These are phyloP conservation scores for Aradophagus sp. DNA, from an alignment of 1,140 invertebrate species.

Conservation along the genomic window DNA sequence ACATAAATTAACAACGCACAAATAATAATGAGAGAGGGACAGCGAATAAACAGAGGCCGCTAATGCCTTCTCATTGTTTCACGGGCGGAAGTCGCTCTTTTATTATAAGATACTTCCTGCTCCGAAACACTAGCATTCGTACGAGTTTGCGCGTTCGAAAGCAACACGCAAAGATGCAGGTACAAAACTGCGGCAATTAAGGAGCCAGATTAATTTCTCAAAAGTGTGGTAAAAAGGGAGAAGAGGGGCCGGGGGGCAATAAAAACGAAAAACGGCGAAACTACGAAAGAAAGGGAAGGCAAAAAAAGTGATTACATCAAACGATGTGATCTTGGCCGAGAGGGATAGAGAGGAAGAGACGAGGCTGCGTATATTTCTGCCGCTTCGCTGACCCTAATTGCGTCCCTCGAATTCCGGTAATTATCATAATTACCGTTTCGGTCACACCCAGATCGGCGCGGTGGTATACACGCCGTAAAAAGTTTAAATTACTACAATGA, in stretches of 20 bases:
- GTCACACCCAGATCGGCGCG: conserved; percentile 57
- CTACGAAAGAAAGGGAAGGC: conserved; percentile 37
- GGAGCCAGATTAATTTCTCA: conserved; percentile 44
- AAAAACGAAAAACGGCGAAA: conserved; percentile 18
- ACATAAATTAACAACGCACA: conserved; percentile 46
- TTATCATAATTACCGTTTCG: conserved; percentile 71
- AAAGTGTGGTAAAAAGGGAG: conserved; percentile 30
- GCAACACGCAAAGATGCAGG: conserved; percentile 29
- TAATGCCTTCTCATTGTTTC: conserved; percentile 64
- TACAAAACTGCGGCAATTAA: conserved; percentile 37
- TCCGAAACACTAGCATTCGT: conserved; percentile 34
- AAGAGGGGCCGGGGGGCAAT: conserved; percentile 2
- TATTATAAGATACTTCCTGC: conserved; percentile 66
- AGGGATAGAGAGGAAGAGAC: conserved; percentile 55
- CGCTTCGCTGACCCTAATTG: conserved; percentile 61
- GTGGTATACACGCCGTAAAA: conserved; percentile 47
- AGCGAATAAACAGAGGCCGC: conserved; percentile 27
- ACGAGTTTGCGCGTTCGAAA: conserved; percentile 21
- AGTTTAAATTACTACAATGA: conserved; percentile 55
- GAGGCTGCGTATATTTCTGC: conserved; percentile 56
- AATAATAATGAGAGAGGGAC: conserved; percentile 42
- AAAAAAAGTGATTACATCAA: conserved; percentile 55
- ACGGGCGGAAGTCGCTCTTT: conserved; percentile 67
- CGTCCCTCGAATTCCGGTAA: conserved; percentile 64
- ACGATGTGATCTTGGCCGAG: conserved; percentile 47